Evolutionary conservation across 2,888 invertebrate genomes (phyloP).

Genomic region (Acleris literana): DNA sequence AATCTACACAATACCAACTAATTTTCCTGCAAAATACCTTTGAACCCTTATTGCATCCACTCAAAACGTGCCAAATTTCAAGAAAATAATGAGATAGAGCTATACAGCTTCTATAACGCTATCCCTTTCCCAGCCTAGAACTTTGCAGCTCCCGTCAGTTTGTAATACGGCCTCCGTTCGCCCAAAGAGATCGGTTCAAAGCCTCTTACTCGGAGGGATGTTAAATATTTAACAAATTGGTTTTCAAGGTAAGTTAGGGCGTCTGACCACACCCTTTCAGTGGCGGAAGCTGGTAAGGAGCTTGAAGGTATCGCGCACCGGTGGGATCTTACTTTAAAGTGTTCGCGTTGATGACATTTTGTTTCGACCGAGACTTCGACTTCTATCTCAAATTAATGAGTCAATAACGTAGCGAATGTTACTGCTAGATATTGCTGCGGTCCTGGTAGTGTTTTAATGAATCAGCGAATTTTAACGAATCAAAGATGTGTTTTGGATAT

Average conservation of each 20-base stretch:
- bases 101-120: too few species aligned
- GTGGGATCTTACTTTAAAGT: slow-evolving; percentile 53
- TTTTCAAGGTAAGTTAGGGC: slow-evolving; percentile 71
- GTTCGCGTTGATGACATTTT: slow-evolving; percentile 39
- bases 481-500: too few species aligned
- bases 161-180: slow-evolving; percentile 5
- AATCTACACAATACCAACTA: slow-evolving; percentile 11
- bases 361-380: not conserved
- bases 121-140: too few species aligned
- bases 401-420: too few species aligned
- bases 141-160: too few species aligned
- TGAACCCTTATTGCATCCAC: not conserved
- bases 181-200: slow-evolving; percentile 25
- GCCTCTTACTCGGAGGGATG: slow-evolving; percentile 53
- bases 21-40: slow-evolving; percentile 29
- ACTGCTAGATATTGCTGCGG: too few species aligned
- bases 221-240: slow-evolving; percentile 80
- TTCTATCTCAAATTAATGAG: too few species aligned
- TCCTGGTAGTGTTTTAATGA: too few species aligned
- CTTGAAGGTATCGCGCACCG: slow-evolving; percentile 61
- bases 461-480: too few species aligned
- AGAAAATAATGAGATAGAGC: too few species aligned
- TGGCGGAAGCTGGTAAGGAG: slow-evolving; percentile 74
- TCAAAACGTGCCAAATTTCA: too few species aligned
- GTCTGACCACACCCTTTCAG: slow-evolving; percentile 77